These are phyloP conservation scores for Barbus barbus DNA, from an alignment of 2,113 vertebrate genomes.

Conservation along the genomic window DNA sequence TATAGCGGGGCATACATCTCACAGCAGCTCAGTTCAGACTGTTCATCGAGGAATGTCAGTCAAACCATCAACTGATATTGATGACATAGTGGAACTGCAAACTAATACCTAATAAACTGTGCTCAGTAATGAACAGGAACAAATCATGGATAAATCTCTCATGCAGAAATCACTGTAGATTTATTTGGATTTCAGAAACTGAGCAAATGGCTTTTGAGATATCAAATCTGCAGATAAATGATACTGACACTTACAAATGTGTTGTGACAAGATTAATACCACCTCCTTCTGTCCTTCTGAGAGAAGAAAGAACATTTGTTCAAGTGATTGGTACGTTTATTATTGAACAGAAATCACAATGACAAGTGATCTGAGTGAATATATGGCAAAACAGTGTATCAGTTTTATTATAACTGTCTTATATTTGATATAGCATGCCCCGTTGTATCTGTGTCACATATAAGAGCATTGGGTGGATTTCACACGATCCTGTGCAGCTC, in stretches of 20 bases:
- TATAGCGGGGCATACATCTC: no score
- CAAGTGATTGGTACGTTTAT: constrained; percentile 44
- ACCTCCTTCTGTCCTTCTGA: not conserved
- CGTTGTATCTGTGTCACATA: not conserved
- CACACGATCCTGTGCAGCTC: constrained; percentile 29
- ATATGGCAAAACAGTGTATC: no score
- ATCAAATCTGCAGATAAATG: constrained; percentile 39
- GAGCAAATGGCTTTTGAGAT: constrained; percentile 43
- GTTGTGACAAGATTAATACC: not conserved
- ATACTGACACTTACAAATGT: constrained; percentile 33
- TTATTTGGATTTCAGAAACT: constrained; percentile 40
- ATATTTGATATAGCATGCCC: no score
- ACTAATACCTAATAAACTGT: not conserved
- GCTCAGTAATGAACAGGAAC: not conserved
- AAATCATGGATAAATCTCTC: not conserved
- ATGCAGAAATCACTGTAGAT: constrained; percentile 21
- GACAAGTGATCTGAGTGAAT: no score
- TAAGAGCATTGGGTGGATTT: not conserved
- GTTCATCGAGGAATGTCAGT: constrained; percentile 6
- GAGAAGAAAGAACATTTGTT: not conserved
- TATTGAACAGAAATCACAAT: not conserved
- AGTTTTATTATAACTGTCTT: no score
- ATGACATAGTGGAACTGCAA: not conserved
- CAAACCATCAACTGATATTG: not conserved
- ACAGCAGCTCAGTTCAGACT: not conserved